These are phyloP conservation scores for Clarias batrachus DNA, from an alignment of 2,113 vertebrate species.

Conservation along the genomic window DNA sequence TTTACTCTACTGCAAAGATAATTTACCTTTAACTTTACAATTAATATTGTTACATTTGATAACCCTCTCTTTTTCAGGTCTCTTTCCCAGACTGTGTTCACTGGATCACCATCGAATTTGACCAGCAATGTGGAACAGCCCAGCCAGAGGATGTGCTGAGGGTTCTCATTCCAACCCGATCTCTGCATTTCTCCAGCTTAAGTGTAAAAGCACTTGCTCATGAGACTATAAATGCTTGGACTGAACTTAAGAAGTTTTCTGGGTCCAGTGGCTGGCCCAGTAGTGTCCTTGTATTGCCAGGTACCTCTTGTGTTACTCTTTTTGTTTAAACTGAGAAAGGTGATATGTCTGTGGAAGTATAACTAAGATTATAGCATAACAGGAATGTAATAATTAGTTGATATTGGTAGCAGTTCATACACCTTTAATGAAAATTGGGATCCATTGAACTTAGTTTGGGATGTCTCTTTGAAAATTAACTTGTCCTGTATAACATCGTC, in stretches of 20 bases:
- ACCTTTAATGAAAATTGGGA: not conserved
- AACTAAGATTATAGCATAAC: not conserved
- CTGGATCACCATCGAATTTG: slow-evolving; percentile 96
- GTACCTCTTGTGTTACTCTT: slow-evolving; percentile 60
- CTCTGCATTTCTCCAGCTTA: slow-evolving; percentile 82
- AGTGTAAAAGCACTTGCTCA: slow-evolving; percentile 85
- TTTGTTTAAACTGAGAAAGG: not conserved
- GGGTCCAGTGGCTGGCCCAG: slow-evolving; percentile 92
- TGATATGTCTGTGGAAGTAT: not conserved
- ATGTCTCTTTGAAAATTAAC: not conserved
- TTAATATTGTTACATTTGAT: not conserved
- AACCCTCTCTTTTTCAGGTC: slow-evolving; percentile 70
- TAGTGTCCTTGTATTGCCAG: slow-evolving; percentile 90
- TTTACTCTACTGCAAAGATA: not conserved
- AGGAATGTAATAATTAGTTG: not conserved
- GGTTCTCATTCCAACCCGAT: slow-evolving; percentile 89
- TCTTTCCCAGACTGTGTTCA: slow-evolving; percentile 97
- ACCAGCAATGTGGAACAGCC: slow-evolving; percentile 92
- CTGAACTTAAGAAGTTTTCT: slow-evolving; percentile 96
- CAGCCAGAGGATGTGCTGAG: slow-evolving; percentile 94
- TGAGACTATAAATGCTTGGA: slow-evolving; percentile 96
- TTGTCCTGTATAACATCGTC: not conserved
- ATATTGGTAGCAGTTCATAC: not conserved
- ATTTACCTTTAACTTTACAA: not conserved
- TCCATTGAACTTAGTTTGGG: not conserved